A percentile compares a stretch with the other conserved stretches of the same genome.
Evolutionary conservation across 2,888 invertebrate genomes (phyloP).

Genomic region (Lithophane semibrunnea): DNA sequence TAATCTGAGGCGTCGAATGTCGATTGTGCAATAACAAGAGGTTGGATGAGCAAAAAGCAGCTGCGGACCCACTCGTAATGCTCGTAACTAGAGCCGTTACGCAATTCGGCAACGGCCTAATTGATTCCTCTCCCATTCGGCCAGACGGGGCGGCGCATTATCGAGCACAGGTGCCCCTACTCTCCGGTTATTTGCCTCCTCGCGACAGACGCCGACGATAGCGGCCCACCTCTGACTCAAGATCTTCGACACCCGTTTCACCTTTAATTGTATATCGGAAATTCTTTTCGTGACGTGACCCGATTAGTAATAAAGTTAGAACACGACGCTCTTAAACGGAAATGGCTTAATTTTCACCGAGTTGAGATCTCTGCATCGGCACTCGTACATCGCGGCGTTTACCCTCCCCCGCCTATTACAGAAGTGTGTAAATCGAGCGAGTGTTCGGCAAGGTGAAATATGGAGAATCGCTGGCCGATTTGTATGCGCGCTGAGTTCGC

Average conservation of each 20-base stretch:
- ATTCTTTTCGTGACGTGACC: constrained; percentile 86
- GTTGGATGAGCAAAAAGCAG: constrained; percentile 89
- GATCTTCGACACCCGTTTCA: constrained; percentile 81
- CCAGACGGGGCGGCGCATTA: constrained; percentile 89
- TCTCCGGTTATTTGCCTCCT: constrained; percentile 85
- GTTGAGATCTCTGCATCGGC: constrained; percentile 72
- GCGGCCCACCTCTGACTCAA: constrained; percentile 80
- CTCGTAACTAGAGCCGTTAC: constrained; percentile 89
- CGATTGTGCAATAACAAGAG: constrained; percentile 88
- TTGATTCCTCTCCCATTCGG: constrained; percentile 89
- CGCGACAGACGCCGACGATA: constrained; percentile 82
- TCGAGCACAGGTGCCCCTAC: constrained; percentile 87
- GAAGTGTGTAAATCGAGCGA: constrained; percentile 86
- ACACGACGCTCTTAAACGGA: constrained; percentile 79
- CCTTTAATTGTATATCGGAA: constrained; percentile 87
- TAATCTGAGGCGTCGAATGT: constrained; percentile 87
- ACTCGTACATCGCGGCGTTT: constrained; percentile 74
- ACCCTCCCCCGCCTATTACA: constrained; percentile 73
- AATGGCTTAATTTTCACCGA: constrained; percentile 86
- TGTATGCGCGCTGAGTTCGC: constrained; percentile 85
- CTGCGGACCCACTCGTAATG: constrained; percentile 86
- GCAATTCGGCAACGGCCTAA: constrained; percentile 89
- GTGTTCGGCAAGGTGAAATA: constrained; percentile 84
- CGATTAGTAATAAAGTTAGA: constrained; percentile 85
- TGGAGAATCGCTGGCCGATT: constrained; percentile 85